Conservation (phyloP, 30 jellyfish, hydroid and myxozoan genomes). For the Aurelia coerulea region DNA sequence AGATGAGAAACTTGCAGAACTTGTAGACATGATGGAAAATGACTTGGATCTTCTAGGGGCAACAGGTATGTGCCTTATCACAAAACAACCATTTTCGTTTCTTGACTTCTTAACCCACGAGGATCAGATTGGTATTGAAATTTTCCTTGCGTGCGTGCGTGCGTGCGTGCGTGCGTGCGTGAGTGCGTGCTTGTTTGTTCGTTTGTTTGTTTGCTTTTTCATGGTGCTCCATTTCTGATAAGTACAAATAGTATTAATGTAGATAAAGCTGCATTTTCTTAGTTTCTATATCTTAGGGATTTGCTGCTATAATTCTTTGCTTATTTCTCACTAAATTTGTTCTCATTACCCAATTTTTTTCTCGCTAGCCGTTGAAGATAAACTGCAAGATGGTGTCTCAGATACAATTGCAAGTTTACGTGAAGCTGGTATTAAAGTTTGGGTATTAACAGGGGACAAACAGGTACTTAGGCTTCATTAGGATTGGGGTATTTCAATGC, state of each 20-base stretch:
- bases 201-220: no score
- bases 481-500: no score
- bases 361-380: slow-evolving; percentile 89
- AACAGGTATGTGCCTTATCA: slow-evolving; percentile 71
- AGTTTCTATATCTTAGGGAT: background rate
- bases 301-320: background rate
- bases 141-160: no score
- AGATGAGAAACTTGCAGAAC: slow-evolving; percentile 73
- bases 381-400: slow-evolving; percentile 98
- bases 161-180: no score
- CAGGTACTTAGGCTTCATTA: slow-evolving; percentile 52
- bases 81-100: background rate
- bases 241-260: no score
- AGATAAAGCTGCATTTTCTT: background rate
- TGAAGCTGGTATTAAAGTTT: slow-evolving; percentile 91
- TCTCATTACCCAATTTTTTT: background rate
- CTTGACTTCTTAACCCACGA: background rate
- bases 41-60: slow-evolving; percentile 88
- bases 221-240: no score
- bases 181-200: no score
- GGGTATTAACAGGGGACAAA: slow-evolving; percentile 99
- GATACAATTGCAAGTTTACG: slow-evolving; percentile 95
- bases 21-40: slow-evolving; percentile 85
- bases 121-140: no score
- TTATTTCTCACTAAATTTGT: no score